Base-by-base conservation (phyloP, 2,113 vertebrate genomes). In the Hyla sarda region DNA sequence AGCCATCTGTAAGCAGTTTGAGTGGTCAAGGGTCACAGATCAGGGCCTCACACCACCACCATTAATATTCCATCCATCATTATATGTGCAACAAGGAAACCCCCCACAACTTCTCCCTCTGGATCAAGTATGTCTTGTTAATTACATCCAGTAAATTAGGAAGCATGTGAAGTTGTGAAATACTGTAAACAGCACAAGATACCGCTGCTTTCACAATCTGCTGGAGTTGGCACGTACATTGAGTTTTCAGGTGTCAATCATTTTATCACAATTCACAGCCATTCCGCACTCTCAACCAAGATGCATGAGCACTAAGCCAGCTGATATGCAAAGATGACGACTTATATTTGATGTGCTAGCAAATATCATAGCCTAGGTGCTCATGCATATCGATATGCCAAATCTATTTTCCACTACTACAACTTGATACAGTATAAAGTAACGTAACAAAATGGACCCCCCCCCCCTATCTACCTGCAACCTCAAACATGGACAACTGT, bases 1-100 rank as follows among this genome's bases (percentile, higher is more conserved):
- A 34, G 54, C 72, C 72, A 84, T 76, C 72, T 84, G 83, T 62
- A 75, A 84, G 72, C 83, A 75, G 72, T 84, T 75, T 84, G 56
- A 84, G 25, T 60, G 58, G 83, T 65, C 72, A 84, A 45, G 73
- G 83, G 54, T 84, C 82, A 84, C 50, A 37, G 71, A 84, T 56
- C 82, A 60, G 14, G 48, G 34, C 73, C 56, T 76, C 37, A 48
- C 83, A 84, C 54, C 52, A 65, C 56, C 71, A 23, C 73, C 56
- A 62, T 72, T 47, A 72, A 54, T 56, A 37, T 37, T 17, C 83
- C 21, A 84, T 84, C 83, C 83, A 65, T 84, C 83, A 84, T 28
- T 62, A 28, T 5, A 62, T 81, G 74, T 52, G 52, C 37, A 60
- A 41, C 52, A 84, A 10, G 82, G 16, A 47, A n/a, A 48, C 21